Percentiles rank a stretch among this genome's conserved stretches.
These are phyloP conservation scores for Peromyscus attwateri DNA, from an alignment of 2,797 vertebrate genomes.

Conservation along the genomic window DNA sequence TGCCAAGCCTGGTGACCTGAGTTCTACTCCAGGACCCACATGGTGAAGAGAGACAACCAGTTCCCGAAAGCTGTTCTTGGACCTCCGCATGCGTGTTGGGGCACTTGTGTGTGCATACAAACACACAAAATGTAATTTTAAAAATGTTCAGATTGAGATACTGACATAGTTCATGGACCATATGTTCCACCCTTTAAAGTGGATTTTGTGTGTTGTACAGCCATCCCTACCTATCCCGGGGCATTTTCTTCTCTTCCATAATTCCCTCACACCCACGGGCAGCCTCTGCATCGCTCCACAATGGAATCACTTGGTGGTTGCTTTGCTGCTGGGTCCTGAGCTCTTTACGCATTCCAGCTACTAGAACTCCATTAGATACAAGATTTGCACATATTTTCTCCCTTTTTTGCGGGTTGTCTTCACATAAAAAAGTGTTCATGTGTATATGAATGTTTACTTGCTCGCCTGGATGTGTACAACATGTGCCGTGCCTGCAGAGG, in stretches of 20 bases:
- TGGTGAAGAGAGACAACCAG: background rate
- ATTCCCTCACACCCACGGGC: background rate
- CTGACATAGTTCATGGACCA: background rate
- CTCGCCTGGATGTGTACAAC: background rate
- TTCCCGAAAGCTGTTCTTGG: background rate
- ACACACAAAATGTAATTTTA: background rate
- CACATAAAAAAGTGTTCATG: background rate
- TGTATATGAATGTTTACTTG: background rate
- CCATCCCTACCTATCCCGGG: background rate
- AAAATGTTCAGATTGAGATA: background rate
- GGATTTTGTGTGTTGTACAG: background rate
- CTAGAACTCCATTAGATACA: background rate
- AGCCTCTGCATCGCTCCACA: no score
- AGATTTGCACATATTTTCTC: background rate
- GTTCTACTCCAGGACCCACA: background rate
- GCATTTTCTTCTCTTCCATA: background rate
- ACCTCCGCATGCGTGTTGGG: no score
- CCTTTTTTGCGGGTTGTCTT: background rate
- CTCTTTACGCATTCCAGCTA: no score
- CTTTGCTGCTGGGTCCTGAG: background rate
- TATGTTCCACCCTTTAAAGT: no score
- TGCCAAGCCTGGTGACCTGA: background rate
- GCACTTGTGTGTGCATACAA: background rate
- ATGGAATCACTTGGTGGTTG: background rate
- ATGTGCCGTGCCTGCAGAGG: background rate